phyloP scores from a whole-genome alignment of 1,140 invertebrate species.

The Onthophagus taurus region DNA sequence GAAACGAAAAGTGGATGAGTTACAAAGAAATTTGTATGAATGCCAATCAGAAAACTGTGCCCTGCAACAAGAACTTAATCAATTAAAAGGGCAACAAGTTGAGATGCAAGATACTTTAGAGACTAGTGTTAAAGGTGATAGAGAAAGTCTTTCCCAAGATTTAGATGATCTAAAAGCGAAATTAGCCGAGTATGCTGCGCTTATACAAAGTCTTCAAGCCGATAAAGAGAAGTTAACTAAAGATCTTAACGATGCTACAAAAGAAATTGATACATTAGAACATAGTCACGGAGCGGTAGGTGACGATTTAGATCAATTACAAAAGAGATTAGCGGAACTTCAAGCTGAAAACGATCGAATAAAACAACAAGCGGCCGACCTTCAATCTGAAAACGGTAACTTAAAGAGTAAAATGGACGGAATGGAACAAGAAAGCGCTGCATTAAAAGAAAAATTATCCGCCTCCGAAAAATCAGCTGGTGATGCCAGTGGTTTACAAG shows the following conservation, averaged over 20 bases:
- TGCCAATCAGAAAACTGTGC: background rate
- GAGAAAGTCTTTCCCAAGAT: background rate
- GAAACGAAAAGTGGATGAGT: background rate
- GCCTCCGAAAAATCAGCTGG: too few species aligned
- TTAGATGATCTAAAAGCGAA: background rate
- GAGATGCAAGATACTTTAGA: conserved; percentile 1
- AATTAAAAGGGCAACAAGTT: conserved; percentile 1
- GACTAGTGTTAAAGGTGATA: background rate
- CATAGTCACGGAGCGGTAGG: too few species aligned
- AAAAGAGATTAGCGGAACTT: too few species aligned
- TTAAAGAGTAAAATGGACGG: too few species aligned
- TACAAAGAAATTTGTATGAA: background rate
- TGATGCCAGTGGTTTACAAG: too few species aligned
- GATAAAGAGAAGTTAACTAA: conserved; percentile 5
- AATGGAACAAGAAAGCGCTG: background rate
- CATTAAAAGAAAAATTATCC: too few species aligned
- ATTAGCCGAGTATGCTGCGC: background rate
- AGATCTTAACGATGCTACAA: background rate
- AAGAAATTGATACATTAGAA: too few species aligned
- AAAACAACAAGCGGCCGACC: too few species aligned
- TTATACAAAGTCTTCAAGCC: too few species aligned
- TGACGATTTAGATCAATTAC: too few species aligned
- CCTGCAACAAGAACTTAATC: background rate
- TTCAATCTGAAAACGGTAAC: too few species aligned
- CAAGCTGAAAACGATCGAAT: too few species aligned